A percentile compares a stretch with the other conserved stretches of the same genome.
phyloP scores from a whole-genome alignment of 2,888 invertebrate species.

The Eupsilia transversa region DNA sequence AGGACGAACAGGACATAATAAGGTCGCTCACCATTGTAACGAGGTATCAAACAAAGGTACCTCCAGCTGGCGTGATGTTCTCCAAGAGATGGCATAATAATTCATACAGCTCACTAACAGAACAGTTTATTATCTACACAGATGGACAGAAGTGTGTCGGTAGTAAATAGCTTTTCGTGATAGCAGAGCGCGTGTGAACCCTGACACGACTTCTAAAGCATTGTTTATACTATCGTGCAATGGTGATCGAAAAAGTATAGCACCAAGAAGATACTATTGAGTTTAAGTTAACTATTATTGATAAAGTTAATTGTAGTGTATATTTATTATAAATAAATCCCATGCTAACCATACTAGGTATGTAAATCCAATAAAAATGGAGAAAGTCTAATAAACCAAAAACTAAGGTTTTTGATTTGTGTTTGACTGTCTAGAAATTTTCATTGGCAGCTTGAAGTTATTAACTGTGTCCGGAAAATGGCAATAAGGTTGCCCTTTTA shows the following conservation, averaged over 20 bases:
- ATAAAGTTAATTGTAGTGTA: background rate
- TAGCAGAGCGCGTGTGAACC: constrained; percentile 80
- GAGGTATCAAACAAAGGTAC: constrained; percentile 39
- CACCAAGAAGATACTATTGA: constrained; percentile 2
- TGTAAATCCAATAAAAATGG: background rate
- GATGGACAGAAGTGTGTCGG: constrained; percentile 84
- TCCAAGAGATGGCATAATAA: constrained; percentile 63
- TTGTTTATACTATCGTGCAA: constrained; percentile 46
- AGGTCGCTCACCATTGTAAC: constrained; percentile 30
- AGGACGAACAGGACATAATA: constrained; percentile 28
- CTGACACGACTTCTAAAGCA: constrained; percentile 66
- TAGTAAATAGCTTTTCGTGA: constrained; percentile 82
- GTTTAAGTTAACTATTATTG: background rate
- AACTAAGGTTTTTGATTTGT: background rate
- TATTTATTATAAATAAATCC: too few relatives aligned
- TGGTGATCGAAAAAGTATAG: constrained; percentile 18
- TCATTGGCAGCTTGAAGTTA: background rate
- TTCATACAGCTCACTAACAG: constrained; percentile 75
- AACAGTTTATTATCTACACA: constrained; percentile 75
- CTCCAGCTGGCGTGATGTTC: constrained; percentile 51
- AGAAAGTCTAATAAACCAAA: background rate
- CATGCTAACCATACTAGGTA: too few relatives aligned
- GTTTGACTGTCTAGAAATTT: background rate
- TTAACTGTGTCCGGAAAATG: background rate
- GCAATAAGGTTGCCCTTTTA: background rate